Conservation (phyloP, 2,113 vertebrate species). For the Dromas ardeola region DNA sequence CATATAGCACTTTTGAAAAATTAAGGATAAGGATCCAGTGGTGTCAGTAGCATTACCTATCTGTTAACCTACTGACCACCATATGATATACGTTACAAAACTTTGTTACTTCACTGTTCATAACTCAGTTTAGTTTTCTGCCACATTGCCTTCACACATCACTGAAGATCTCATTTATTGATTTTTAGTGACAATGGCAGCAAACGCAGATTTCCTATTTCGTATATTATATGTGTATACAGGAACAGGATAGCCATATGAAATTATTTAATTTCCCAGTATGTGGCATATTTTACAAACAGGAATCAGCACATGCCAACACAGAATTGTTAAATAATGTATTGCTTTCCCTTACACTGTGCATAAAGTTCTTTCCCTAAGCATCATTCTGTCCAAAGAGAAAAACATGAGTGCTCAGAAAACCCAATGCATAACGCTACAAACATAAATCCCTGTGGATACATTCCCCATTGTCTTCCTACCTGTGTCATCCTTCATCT, state of each 20-base stretch:
- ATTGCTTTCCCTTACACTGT: not conserved
- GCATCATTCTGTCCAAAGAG: not conserved
- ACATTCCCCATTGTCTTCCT: not conserved
- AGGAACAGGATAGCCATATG: not conserved
- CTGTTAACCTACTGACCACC: not conserved
- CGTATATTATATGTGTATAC: not conserved
- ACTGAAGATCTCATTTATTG: not conserved
- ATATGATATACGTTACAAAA: not conserved
- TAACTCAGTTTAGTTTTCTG: not conserved
- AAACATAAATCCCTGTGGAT: not conserved
- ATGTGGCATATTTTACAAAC: not conserved
- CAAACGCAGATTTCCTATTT: not conserved
- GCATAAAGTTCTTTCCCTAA: not conserved
- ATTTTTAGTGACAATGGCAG: constrained; percentile 23
- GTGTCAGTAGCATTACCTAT: not conserved
- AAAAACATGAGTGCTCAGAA: not conserved
- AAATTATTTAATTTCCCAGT: constrained; percentile 21
- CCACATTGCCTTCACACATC: not conserved
- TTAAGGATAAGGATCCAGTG: not conserved
- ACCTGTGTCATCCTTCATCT: constrained; percentile 18
- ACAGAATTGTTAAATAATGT: constrained; percentile 36
- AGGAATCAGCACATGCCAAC: not conserved
- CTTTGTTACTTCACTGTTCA: not conserved
- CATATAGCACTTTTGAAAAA: not conserved
- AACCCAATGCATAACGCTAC: not conserved